These are phyloP conservation scores for Caenorhabditis sulstoni DNA, from an alignment of 2,888 invertebrate species.

Conservation along the genomic window DNA sequence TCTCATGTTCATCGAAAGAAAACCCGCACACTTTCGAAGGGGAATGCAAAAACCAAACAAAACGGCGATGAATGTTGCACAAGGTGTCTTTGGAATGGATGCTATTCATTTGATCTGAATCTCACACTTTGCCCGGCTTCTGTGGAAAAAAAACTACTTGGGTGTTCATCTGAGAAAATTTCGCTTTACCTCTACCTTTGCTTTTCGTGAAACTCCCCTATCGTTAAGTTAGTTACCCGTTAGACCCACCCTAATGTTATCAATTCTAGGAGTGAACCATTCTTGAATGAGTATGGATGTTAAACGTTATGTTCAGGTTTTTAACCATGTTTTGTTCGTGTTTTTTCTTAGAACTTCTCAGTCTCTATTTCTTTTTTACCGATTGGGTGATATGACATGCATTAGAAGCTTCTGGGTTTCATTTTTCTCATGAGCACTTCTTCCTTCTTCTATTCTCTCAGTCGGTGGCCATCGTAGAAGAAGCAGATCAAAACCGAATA, in stretches of 20 bases:
- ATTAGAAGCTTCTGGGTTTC: conserved; percentile 1
- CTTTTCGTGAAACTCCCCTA: conserved; percentile 32
- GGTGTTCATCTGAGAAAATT: background rate
- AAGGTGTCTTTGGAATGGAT: conserved; percentile 57
- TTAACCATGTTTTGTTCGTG: conserved; percentile 38
- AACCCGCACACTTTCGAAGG: background rate
- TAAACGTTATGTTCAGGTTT: conserved; percentile 27
- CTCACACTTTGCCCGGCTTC: conserved; percentile 51
- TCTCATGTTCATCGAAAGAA: conserved; percentile 34
- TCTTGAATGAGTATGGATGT: conserved; percentile 14
- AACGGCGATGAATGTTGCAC: conserved; percentile 50
- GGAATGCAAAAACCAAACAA: background rate
- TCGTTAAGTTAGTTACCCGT: conserved; percentile 14
- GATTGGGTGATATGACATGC: conserved; percentile 15
- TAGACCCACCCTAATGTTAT: background rate
- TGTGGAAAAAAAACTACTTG: conserved; percentile 16
- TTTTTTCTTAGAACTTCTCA: conserved; percentile 14
- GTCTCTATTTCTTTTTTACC: background rate
- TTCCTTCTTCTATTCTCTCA: too few species aligned
- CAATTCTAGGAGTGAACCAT: background rate
- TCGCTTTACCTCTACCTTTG: conserved; percentile 46
- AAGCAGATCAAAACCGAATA: conserved; percentile 9
- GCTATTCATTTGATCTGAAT: conserved; percentile 58
- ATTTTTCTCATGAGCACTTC: background rate
- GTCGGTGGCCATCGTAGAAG: too few species aligned